Base-by-base conservation (phyloP, 1,140 invertebrate species). In the Apocrypta bakeri region DNA sequence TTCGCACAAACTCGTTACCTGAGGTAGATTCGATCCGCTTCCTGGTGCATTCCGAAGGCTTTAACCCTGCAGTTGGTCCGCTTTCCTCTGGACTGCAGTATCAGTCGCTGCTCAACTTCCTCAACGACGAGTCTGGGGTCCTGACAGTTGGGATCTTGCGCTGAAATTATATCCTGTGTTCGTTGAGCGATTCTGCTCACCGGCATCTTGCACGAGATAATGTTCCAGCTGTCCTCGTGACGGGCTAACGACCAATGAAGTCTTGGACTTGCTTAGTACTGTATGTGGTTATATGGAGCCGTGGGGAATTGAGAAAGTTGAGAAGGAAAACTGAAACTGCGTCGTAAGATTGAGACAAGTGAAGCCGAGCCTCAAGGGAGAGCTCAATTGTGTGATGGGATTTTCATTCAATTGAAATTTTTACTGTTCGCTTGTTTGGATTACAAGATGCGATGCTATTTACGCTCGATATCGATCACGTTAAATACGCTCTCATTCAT, bases 1-100 rank as follows among this genome's bases (percentile, higher is more conserved):
- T n/a, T n/a, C n/a, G 6, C 7, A 0, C 31, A 25, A 25, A 17
- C 14, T 61, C 37, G 25, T 81, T 85, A 85, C 88, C 87, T 87
- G 33, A 82, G 78, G 42, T 86, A 87, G 12, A 90, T 75, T 25
- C 85, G 48, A 81, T 90, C 88, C n/a, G 87, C 90, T 64, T 91
- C 87, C 29, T 63, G 71, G 72, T 90, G 89, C 3, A 91, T 73
- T 1, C 85, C 84, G 8, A 86, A 66, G 9, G 89, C 89, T 27
- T 85, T 85, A 17, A 83, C 79, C 24, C 75, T 85, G 68, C 75
- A 73, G 21, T 73, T 72, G 25, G 14, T 69, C 1, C 29, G 61
- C 48, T 56, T 56, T 21, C 48, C 48, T 83, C 25, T 40, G 9
- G 17, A 24, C 25, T 74, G 0, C 78, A 77, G n/a, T 74, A 73